These are phyloP conservation scores for Apodemia mormo DNA, from an alignment of 2,888 invertebrate species.

Conservation along the genomic window DNA sequence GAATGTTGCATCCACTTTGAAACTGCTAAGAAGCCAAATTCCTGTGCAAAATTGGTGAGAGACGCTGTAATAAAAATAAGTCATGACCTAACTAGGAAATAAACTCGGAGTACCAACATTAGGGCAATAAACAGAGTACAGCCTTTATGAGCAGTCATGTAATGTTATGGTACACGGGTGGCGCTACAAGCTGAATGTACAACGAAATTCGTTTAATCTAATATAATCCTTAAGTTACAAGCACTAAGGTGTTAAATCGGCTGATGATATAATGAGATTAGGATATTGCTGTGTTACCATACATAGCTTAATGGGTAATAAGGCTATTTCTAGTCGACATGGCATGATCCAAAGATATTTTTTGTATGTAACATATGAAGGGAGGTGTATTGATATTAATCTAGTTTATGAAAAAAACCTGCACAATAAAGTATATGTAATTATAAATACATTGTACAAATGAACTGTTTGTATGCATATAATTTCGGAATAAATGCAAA, in stretches of 20 bases:
- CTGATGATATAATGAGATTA: background rate
- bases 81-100: conserved; percentile 18
- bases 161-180: conserved; percentile 14
- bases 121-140: conserved; percentile 17
- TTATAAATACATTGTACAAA: too few relatives aligned
- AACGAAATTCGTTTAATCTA: background rate
- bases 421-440: background rate
- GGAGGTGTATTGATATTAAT: conserved; percentile 5
- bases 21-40: background rate
- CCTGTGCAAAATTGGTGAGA: background rate
- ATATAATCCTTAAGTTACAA: background rate
- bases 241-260: background rate
- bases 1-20: too few relatives aligned
- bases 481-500: too few relatives aligned
- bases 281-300: background rate
- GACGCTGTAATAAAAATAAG: conserved; percentile 8
- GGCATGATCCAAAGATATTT: conserved; percentile 6
- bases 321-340: conserved; percentile 12
- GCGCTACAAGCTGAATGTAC: conserved; percentile 8
- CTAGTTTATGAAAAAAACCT: background rate
- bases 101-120: conserved; percentile 18
- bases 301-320: conserved; percentile 18
- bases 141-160: conserved; percentile 17
- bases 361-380: background rate
- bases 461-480: too few relatives aligned